Percentiles rank a stretch among this genome's conserved stretches.
These are phyloP conservation scores for Luffia ferchaultella DNA, from an alignment of 2,888 invertebrate species.

Conservation along the genomic window DNA sequence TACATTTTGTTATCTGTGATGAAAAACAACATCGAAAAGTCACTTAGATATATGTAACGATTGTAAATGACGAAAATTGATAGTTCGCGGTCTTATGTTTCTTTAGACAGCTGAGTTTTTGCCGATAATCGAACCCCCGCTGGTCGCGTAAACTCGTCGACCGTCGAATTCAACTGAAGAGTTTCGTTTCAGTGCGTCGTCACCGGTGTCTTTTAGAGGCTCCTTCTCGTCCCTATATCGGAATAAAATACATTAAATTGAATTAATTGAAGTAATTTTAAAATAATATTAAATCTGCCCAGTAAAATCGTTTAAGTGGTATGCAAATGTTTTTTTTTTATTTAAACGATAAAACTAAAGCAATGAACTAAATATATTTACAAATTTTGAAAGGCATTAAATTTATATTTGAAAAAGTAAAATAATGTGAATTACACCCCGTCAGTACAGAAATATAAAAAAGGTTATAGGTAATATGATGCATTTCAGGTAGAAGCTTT, in stretches of 20 bases:
- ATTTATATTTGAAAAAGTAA: too few species aligned
- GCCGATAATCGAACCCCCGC: slow-evolving; percentile 85
- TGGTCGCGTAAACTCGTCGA: slow-evolving; percentile 81
- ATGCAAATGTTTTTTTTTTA: neutral
- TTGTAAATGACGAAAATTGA: neutral
- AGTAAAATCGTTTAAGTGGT: neutral
- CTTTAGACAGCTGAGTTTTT: slow-evolving; percentile 88
- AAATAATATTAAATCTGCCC: neutral
- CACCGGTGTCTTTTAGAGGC: slow-evolving; percentile 75
- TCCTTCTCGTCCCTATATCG: slow-evolving; percentile 78
- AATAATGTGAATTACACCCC: too few species aligned
- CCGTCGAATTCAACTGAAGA: slow-evolving; percentile 86
- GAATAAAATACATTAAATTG: slow-evolving; percentile 12
- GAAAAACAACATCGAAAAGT: neutral
- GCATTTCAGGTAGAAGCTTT: too few species aligned
- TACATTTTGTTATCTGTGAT: neutral
- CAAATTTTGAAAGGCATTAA: too few species aligned
- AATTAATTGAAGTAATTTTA: neutral
- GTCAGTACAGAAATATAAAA: too few species aligned
- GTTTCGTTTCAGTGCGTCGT: slow-evolving; percentile 75
- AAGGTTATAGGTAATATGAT: too few species aligned
- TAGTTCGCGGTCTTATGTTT: neutral
- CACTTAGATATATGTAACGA: neutral
- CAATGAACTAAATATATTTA: too few species aligned
- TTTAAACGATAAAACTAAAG: neutral